Evolutionary conservation across 2,113 vertebrate genomes (phyloP), one percentile per base, ranked within the genome.

Genomic region (Caloenas nicobarica): DNA sequence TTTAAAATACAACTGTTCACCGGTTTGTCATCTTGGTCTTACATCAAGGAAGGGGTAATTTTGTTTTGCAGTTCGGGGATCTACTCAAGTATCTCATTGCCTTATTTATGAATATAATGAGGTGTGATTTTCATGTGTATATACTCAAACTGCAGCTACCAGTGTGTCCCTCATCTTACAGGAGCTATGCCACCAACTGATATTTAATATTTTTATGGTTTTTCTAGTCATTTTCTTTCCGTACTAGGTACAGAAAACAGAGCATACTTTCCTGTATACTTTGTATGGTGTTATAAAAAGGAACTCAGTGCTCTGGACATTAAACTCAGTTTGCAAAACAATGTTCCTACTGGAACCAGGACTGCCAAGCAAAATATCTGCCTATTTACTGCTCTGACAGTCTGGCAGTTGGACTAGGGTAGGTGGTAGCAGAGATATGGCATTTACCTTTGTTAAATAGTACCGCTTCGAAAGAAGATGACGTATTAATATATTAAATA

Each of bases 291-390:
- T 80, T 85, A 69, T 17, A 65, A 60, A 85, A 65, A 80, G 34
- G 10, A 86, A 57, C 31, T 89, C 6, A 50, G 66, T 85, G 33
- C 62, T 88, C 71, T 81, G 42, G 70, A 65, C 17, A 17, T 77
- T 57, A 76, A 57, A 79, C 40, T 50, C 66, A 40, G 71, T 92
- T 93, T 89, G 73, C 66, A 94, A 80, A 95, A 87, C 42, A 54
- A 31, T 44, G 58, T 81, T 83, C 54, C 68, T 78, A 9, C 53
- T 89, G 70, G 74, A 89, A 24, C 36, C 65, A 72, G 48, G 11
- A 48, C 70, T 94, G 68, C 64, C 82, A 93, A 78, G 44, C 40
- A 62, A 91, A 97, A 81, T 95, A 83, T 71, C 94, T 90, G 53
- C 3, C 9, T 62, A 15, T 95, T 91, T 87, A 65, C 76, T 93